Evolutionary conservation across 2,888 invertebrate genomes (phyloP), one percentile per base, ranked within the genome.

Genomic region (Temnothorax ravouxi): DNA sequence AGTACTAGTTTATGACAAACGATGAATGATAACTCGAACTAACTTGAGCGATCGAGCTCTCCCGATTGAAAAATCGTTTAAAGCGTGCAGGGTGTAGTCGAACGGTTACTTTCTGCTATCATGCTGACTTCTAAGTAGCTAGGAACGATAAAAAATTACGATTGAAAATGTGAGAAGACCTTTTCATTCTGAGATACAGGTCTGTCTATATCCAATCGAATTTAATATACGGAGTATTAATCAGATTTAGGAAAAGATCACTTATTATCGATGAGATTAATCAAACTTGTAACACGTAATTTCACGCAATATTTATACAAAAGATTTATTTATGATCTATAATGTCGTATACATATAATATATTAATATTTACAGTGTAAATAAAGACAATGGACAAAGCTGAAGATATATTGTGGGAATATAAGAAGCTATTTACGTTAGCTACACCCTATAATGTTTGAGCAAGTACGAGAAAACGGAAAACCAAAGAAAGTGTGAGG

Each of bases 1-100:
- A 76, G 52, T 52, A 94, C 94, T 54, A 92, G 89, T 89, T 90
- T 93, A 85, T 93, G 91, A 94, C 87, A 18, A n/a, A 77, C 29
- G 50, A 74, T 41, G 6, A 50, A 71, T 18, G 47, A 76, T 61
- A 29, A 84, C 64, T 59, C 54, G 11, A 77, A 44, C 3, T 62
- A 76, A 80, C 13, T 81, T 77, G 61, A 83, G 64, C 18, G 59
- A 66, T 67, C 56, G 18, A 44, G 56, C 18, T 74, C 9, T 47
- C 21, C 29, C 44, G 56, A 76, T 38, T 72, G 52, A 54, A 29
- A 50, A 21, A 71, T 79, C 29, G n/a, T 34, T 21, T 74, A 54
- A 66, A 81, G 25, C 29, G 29, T 29, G 29, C 79, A 72, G 74
- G 44, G 56, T 79, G 56, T 79, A 54, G 52, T 25, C 34, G 25